Conservation (phyloP, 2,113 vertebrate genomes). For the Notarius lentiginosus region DNA sequence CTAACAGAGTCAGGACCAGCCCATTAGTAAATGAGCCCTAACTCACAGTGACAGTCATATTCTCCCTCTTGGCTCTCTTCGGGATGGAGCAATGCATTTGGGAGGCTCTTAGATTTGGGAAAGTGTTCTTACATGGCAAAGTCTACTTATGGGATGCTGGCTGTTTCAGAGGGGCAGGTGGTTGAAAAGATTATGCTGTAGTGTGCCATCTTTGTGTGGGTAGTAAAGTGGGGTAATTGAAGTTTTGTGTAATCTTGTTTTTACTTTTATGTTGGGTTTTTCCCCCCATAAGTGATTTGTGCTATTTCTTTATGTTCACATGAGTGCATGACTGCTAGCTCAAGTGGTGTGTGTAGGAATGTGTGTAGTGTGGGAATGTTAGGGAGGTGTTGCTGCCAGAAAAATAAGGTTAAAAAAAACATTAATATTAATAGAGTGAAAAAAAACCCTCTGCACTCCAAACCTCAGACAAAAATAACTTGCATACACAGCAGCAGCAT, state of each 20-base stretch:
- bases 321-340: neutral
- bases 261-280: constrained; percentile 12
- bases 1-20: constrained; percentile 25
- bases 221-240: constrained; percentile 34
- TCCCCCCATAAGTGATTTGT: constrained; percentile 3
- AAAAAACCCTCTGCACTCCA: constrained; percentile 22
- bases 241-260: constrained; percentile 15
- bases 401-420: neutral
- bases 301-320: constrained; percentile 7
- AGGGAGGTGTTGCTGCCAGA: neutral
- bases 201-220: neutral
- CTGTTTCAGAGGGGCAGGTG: constrained; percentile 12
- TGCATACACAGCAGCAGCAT: constrained; percentile 37
- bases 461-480: constrained; percentile 41
- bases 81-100: constrained; percentile 16
- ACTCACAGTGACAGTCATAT: constrained; percentile 55
- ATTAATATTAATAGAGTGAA: constrained; percentile 45
- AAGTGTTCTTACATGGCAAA: constrained; percentile 7
- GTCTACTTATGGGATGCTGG: constrained; percentile 23
- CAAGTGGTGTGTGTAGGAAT: constrained; percentile 8
- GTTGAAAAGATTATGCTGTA: constrained; percentile 10
- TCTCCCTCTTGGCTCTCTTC: constrained; percentile 21
- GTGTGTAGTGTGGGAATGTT: neutral
- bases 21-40: constrained; percentile 68
- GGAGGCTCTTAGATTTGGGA: constrained; percentile 7